Base-by-base conservation (phyloP, 1,140 invertebrate species). In the Aricia agestis region DNA sequence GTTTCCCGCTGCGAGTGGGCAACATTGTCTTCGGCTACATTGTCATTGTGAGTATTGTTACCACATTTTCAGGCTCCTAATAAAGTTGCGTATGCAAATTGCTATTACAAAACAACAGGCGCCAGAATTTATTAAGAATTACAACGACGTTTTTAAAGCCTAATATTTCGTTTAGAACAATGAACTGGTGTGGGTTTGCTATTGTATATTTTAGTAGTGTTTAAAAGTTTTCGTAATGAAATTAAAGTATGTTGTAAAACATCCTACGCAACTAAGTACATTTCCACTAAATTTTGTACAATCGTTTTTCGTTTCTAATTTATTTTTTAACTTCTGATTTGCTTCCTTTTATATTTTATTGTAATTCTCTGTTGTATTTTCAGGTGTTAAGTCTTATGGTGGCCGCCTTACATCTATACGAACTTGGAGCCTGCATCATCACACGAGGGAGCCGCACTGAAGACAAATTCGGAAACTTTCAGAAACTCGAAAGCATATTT, bases 11-110 rank as follows among this genome's bases (percentile, higher is more conserved):
- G 9, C 73, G 87, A 71, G 69, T 85, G 74, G 88, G 88, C 61
- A 91, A 91, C 74, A 81, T 89, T 74, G 78, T 91, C n/a, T 91
- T 91, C 66, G 88, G 88, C n/a, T 91, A 86, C 74, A 85, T 89
- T 76, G 78, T 91, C 67, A 82, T 91, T 72, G 88, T 90, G 80
- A 90, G 87, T 86, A 76, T 69, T 69, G 45, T 68, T 58, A 19
- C 7, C 15, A 7, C 57, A 58, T 65, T 32, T 32, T 7, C 25
- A 68, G 25, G 52, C 45, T 9, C 13, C 42, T 57, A 42, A 19
- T 63, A 63, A 11, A 19, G 7, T 59, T 59, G 18, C 18, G 18
- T 63, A 63, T 18, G 6, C 17, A 19, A 7, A 19, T 63, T 19
- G 59, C 59, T 63, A 63, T 63, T 63, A 63, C 10, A 63, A 63